phyloP scores from a whole-genome alignment of 2,113 vertebrate genomes.

The Polypterus bichir region DNA sequence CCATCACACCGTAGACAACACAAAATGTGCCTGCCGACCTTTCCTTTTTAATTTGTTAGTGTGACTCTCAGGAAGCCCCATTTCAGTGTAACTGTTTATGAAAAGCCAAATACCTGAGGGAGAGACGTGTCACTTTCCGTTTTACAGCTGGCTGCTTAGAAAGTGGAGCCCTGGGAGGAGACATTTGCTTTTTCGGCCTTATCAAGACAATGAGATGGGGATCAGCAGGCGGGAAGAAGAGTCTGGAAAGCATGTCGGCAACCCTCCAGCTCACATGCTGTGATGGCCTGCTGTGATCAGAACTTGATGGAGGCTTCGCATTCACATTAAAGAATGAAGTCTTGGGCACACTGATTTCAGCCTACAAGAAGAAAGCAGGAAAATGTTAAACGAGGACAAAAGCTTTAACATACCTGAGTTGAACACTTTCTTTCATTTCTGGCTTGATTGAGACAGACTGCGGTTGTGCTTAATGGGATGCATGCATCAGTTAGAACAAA shows the following conservation, averaged over 20 bases:
- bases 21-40: too few relatives aligned
- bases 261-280: conserved; percentile 25
- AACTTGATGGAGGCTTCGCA: conserved; percentile 16
- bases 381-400: background rate
- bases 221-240: conserved; percentile 22
- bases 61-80: too few relatives aligned
- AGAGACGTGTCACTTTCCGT: conserved; percentile 9
- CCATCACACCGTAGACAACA: too few relatives aligned
- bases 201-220: background rate
- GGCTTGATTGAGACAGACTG: too few relatives aligned
- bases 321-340: conserved; percentile 24
- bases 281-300: conserved; percentile 10
- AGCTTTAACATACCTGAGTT: too few relatives aligned
- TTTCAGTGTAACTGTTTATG: too few relatives aligned
- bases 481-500: too few relatives aligned
- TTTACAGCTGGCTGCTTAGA: background rate
- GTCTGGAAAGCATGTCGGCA: conserved; percentile 22
- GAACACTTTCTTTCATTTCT: too few relatives aligned
- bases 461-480: too few relatives aligned
- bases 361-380: conserved; percentile 14
- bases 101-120: conserved; percentile 13
- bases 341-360: conserved; percentile 28
- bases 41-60: too few relatives aligned
- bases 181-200: background rate
- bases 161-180: background rate